Conservation (phyloP, 1,140 invertebrate species). For the Sycophaga agraensis region DNA sequence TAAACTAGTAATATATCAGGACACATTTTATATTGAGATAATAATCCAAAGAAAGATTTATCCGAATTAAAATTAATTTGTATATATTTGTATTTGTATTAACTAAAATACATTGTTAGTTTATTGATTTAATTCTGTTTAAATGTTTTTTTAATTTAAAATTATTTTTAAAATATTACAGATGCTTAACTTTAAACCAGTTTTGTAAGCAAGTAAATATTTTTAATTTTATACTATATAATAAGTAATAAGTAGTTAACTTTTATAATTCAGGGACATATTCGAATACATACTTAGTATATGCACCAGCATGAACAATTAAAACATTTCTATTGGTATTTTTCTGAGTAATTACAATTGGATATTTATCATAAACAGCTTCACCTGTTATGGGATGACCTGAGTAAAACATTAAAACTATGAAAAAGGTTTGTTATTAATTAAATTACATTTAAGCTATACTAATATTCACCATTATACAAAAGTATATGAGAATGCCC, state of each 20-base stretch:
- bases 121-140: too few species aligned
- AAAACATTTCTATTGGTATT: constrained; percentile 64
- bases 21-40: too few species aligned
- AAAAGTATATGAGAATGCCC: constrained; percentile 85
- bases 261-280: not conserved
- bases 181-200: not conserved
- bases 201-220: not conserved
- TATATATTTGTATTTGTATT: too few species aligned
- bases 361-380: constrained; percentile 65
- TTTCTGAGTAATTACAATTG: constrained; percentile 63
- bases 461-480: constrained; percentile 56
- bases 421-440: too few species aligned
- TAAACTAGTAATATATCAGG: too few species aligned
- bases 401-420: too few species aligned
- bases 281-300: constrained; percentile 60
- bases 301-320: constrained; percentile 71
- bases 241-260: not conserved
- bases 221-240: not conserved
- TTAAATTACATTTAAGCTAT: too few species aligned
- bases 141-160: too few species aligned
- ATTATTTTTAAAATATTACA: too few species aligned
- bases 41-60: too few species aligned
- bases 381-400: constrained; percentile 63
- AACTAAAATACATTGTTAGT: too few species aligned
- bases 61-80: too few species aligned